Base-by-base conservation (phyloP, 64 coral and sea anemone genomes). In the Montipora capricornis region DNA sequence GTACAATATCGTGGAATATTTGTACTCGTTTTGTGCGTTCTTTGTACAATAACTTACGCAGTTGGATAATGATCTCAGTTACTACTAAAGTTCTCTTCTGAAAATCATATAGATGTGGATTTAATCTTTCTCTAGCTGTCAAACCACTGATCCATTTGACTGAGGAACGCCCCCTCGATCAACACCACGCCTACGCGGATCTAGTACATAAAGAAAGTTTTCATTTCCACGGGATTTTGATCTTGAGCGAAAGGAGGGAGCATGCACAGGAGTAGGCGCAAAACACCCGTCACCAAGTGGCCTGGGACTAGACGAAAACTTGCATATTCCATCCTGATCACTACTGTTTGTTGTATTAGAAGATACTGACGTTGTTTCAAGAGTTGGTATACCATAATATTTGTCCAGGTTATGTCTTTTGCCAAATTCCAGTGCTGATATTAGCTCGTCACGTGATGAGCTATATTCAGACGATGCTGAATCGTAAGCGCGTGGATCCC, bases 381-480 rank as follows among this genome's bases (percentile, higher is more conserved):
- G 92, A 12, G 98, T 99, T 8, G 98, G 98, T 52, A 94, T 94
- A 3, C 98, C 98, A 81, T 99, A 99, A 89, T 92, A 99, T 58
- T 94, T 91, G 59, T 99, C 98, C 16, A 99, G 81, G 68, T 99
- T 96, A 82, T 99, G 92, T 68, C 95, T 77, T 90, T 99, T 99
- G n/a, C 98, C 98, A 77, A 94, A 99, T 71, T 99, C 98, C 15
- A 96, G 92, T 14, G 98, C 98, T 44, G 95, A 80, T 50, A 93
- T 88, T n/a, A 99, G 92, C 67, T 99, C 98, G 49, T 99, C 98
- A 94, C 98, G 98, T 95, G 98, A 99, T 26, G 98, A 99, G 58
- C 98, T 99, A 68, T 99, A 99, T 88, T 99, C 98, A 1, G 98
- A 99, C 11, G 98, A 99, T 16, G 98, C 96, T 45, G 98, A 99